A percentile compares a stretch with the other conserved stretches of the same genome.
Conservation (phyloP, 2,797 vertebrate genomes). For the Masticophis lateralis region DNA sequence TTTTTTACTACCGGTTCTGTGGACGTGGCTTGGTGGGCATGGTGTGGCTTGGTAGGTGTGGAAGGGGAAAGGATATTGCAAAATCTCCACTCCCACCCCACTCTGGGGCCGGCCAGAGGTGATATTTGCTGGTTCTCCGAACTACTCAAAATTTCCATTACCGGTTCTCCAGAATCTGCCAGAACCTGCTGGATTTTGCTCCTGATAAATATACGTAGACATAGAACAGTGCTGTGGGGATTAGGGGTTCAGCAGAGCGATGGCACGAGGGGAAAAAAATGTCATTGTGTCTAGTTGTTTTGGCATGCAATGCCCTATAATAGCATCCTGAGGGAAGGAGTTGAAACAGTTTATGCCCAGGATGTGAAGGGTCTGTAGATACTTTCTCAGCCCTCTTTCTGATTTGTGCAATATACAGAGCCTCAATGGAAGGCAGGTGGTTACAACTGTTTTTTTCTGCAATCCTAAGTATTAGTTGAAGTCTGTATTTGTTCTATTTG, state of each 20-base stretch:
- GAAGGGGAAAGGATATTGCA: too few species aligned
- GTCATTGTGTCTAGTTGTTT: background rate
- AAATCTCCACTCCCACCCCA: too few species aligned
- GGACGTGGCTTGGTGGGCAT: too few species aligned
- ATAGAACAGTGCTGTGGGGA: background rate
- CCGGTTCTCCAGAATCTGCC: too few species aligned
- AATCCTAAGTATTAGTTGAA: background rate
- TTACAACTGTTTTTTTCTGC: background rate
- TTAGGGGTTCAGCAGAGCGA: background rate
- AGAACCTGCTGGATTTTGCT: too few species aligned
- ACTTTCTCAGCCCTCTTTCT: background rate
- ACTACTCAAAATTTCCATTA: too few species aligned
- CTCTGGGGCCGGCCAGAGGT: too few species aligned
- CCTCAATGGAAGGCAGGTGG: background rate
- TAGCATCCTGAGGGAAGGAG: background rate
- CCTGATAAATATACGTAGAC: background rate
- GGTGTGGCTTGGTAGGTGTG: too few species aligned
- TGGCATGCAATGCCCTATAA: background rate
- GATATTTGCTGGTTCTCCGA: too few species aligned
- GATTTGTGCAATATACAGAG: background rate
- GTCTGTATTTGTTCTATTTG: background rate
- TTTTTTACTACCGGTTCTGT: too few species aligned
- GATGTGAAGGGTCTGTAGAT: background rate
- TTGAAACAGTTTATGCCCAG: background rate
- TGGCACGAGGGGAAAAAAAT: background rate